Base-by-base conservation (phyloP, 2,113 vertebrate genomes). In the Pachycephala philippinensis region DNA sequence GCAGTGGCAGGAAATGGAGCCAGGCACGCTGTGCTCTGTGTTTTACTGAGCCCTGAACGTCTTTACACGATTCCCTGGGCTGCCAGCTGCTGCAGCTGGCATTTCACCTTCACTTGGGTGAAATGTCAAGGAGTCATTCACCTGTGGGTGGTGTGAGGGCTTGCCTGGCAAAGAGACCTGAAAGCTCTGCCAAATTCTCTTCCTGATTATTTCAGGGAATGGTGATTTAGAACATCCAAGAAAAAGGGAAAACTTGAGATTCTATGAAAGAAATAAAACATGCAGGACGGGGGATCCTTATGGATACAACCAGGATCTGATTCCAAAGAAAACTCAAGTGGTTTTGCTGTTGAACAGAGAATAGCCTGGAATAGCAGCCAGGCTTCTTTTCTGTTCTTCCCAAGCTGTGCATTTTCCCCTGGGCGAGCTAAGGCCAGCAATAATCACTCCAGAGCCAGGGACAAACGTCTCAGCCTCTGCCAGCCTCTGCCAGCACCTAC, bases 21-120 rank as follows among this genome's bases (percentile, higher is more conserved):
- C 14, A 33, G 13, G 2, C 6, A 17, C 30, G 1, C n/a, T 6
- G 23, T 27, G 26, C 7, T 49, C 39, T 13, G 1, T 1, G 11
- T 0, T 42, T 4, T 6, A 16, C 14, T 4, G n/a, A 49, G 42
- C 78, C 26, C 39, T 71, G 63, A 40, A 3, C 28, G 1, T 24
- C 68, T 50, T 3, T 6, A 8, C 11, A 35, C 4, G 64, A 3
- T 13, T n/a, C 75, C 49, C 50, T 2, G 53, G 28, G n/a, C 45
- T 59, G 18, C 2, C 86, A 81, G 53, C 54, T 18, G 50, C 17
- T 39, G 50, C 70, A 69, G 90, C 54, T 70, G 71, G 16, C 76
- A 28, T 75, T 66, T 30, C 66, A 39, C 68, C 42, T 35, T 22
- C 70, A 1, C 56, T 47, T 30, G 87, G 39, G 12, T 31, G 37